Percentiles rank a stretch among this genome's conserved stretches.
phyloP scores from a whole-genome alignment of 2,113 vertebrate genomes.

The Podilymbus podiceps region DNA sequence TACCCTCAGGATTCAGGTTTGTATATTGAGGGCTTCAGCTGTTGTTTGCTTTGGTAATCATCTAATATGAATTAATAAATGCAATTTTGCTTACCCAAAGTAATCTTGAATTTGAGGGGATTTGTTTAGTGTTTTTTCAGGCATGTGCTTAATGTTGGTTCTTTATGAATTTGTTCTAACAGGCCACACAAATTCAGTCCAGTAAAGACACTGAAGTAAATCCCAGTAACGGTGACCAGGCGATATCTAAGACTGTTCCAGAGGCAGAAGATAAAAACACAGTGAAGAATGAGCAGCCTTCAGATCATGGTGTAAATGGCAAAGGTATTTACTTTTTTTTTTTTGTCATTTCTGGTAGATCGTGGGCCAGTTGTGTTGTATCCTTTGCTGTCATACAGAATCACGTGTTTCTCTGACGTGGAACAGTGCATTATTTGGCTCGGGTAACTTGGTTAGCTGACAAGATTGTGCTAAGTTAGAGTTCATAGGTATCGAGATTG shows the following conservation, averaged over 20 bases:
- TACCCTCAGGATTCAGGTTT: not conserved
- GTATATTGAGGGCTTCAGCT: not conserved
- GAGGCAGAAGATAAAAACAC: conserved; percentile 25
- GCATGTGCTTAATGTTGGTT: not conserved
- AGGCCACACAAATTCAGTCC: conserved; percentile 55
- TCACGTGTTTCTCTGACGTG: not conserved
- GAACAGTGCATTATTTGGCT: not conserved
- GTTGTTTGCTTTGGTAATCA: not conserved
- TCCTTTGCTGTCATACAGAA: not conserved
- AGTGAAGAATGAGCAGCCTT: conserved; percentile 69
- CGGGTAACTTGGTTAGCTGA: not conserved
- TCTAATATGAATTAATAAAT: not conserved
- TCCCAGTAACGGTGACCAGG: conserved; percentile 12
- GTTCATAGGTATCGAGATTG: not conserved
- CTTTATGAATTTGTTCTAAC: not conserved
- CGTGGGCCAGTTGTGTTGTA: not conserved
- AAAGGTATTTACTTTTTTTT: conserved; percentile 69
- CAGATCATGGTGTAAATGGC: conserved; percentile 56
- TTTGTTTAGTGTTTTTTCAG: not conserved
- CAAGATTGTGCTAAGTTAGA: not conserved
- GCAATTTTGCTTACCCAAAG: not conserved
- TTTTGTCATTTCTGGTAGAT: not conserved
- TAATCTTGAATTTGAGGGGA: not conserved
- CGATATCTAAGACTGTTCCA: conserved; percentile 16
- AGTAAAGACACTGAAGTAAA: conserved; percentile 56